A percentile compares a stretch with the other conserved stretches of the same genome.
These are phyloP conservation scores for Diachrysia chrysitis DNA, from an alignment of 2,888 invertebrate species.

Conservation along the genomic window DNA sequence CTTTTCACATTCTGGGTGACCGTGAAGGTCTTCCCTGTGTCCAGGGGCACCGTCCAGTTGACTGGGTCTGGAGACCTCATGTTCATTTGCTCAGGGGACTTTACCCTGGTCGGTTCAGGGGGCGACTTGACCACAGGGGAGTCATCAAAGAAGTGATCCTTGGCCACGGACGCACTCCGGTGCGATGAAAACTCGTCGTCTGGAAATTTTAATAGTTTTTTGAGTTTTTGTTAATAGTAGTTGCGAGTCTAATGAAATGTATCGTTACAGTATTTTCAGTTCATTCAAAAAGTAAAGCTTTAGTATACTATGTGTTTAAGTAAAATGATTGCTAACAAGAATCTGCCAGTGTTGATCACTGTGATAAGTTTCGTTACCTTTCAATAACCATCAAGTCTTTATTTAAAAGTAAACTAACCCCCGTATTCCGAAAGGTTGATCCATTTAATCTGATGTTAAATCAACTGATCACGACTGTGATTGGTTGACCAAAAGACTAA, in stretches of 20 bases:
- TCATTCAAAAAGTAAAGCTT: too few relatives aligned
- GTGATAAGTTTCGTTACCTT: too few relatives aligned
- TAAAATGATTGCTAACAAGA: not conserved
- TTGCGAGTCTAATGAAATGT: conserved; percentile 28
- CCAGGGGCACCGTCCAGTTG: conserved; percentile 98
- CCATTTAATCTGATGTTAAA: too few relatives aligned
- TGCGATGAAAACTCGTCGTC: conserved; percentile 85
- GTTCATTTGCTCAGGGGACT: conserved; percentile 97
- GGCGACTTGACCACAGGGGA: conserved; percentile 95
- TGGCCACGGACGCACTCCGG: conserved; percentile 87
- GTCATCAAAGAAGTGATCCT: conserved; percentile 87
- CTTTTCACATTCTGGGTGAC: conserved; percentile 96
- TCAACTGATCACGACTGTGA: too few relatives aligned
- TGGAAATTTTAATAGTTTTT: conserved; percentile 61
- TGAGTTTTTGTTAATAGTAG: not conserved
- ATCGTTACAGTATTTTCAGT: conserved; percentile 43
- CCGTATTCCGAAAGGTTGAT: too few relatives aligned
- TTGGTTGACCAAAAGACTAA: too few relatives aligned
- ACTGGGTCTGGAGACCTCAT: conserved; percentile 98
- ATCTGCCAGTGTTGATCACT: not conserved
- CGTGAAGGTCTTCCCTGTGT: conserved; percentile 97
- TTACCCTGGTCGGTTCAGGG: conserved; percentile 97
- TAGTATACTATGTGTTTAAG: too few relatives aligned
- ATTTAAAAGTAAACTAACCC: too few relatives aligned
- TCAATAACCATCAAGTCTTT: too few relatives aligned